phyloP scores from a whole-genome alignment of 2,113 vertebrate species.

The Coptodon bakossiorum region DNA sequence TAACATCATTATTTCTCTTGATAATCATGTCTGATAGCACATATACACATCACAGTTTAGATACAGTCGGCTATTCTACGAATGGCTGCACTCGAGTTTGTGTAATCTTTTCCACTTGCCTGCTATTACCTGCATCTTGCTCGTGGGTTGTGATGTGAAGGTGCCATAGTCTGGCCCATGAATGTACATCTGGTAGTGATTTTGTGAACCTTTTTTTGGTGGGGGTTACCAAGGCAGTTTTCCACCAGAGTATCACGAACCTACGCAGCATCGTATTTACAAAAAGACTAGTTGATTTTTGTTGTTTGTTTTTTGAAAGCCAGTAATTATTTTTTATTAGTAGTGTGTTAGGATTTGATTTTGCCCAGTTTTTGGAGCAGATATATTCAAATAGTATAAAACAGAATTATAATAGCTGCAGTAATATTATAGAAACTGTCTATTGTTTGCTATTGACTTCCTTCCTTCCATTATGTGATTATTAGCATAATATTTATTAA shows the following conservation, averaged over 20 bases:
- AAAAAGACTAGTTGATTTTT: neutral
- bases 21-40: neutral
- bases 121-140: neutral
- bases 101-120: neutral
- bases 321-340: neutral
- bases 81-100: neutral
- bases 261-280: neutral
- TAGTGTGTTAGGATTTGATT: fast-evolving
- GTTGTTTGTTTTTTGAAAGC: neutral
- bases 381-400: neutral
- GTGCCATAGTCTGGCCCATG: neutral
- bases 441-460: neutral
- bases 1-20: neutral
- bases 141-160: constrained; percentile 8
- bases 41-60: neutral
- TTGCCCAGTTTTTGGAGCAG: neutral
- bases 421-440: neutral
- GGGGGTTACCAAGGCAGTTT: constrained; percentile 35
- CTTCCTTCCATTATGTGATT: neutral
- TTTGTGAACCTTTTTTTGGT: constrained; percentile 12
- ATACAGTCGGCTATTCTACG: neutral
- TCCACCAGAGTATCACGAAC: constrained; percentile 28
- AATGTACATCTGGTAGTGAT: constrained; percentile 59
- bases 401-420: fast-evolving
- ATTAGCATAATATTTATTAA: neutral